These are phyloP conservation scores for Lithophane leautieri DNA, from an alignment of 2,888 invertebrate genomes.

Conservation along the genomic window DNA sequence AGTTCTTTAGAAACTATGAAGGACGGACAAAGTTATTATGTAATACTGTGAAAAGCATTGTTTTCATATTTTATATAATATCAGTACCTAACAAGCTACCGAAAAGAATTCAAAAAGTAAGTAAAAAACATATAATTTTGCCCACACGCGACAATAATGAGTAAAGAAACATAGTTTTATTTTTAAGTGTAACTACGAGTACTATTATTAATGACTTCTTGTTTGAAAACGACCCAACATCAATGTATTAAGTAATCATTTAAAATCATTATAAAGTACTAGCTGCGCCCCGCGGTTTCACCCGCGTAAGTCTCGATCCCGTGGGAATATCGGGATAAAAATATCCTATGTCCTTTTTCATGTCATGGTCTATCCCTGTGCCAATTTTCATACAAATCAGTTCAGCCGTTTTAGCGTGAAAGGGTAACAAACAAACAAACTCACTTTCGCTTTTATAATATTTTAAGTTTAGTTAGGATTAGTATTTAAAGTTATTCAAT, in stretches of 20 bases:
- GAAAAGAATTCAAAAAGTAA: not conserved
- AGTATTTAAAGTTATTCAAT: slow-evolving; percentile 14
- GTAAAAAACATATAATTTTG: slow-evolving; percentile 2
- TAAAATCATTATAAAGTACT: not conserved
- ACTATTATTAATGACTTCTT: not conserved
- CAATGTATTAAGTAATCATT: slow-evolving; percentile 15
- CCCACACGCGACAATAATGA: slow-evolving; percentile 25
- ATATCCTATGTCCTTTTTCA: too few species aligned
- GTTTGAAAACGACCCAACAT: not conserved
- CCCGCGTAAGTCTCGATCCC: too few species aligned
- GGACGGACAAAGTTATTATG: not conserved
- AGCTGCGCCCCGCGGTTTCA: too few species aligned
- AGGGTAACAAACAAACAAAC: too few species aligned
- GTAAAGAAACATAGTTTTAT: not conserved
- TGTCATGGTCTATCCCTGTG: too few species aligned
- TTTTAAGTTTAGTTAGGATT: too few species aligned
- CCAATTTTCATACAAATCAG: too few species aligned
- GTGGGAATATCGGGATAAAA: too few species aligned
- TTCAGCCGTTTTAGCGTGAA: too few species aligned
- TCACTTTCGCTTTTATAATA: too few species aligned
- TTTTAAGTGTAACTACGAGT: slow-evolving; percentile 20
- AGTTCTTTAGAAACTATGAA: slow-evolving; percentile 48
- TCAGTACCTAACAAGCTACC: not conserved
- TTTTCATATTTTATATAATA: not conserved
- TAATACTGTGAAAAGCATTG: slow-evolving; percentile 5